These are phyloP conservation scores for Harpagoxenus sublaevis DNA, from an alignment of 2,888 invertebrate species.

Conservation along the genomic window DNA sequence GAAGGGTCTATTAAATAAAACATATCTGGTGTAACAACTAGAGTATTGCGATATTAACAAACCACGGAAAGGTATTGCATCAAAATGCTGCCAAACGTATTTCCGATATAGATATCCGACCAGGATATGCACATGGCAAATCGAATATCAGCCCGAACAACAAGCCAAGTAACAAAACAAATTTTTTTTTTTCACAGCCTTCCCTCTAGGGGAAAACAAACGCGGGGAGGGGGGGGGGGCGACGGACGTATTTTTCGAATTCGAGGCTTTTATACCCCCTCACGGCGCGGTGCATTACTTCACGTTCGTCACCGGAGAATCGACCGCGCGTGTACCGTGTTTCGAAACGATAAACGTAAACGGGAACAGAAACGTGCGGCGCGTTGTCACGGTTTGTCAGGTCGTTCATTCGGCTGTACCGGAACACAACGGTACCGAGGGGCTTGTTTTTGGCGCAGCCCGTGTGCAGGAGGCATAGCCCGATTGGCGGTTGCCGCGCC, in stretches of 20 bases:
- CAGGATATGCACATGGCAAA: neutral
- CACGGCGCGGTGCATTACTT: conserved; percentile 47
- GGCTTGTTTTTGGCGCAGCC: conserved; percentile 62
- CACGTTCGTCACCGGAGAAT: conserved; percentile 47
- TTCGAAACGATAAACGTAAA: conserved; percentile 66
- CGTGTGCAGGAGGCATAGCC: conserved; percentile 34
- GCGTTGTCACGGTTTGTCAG: conserved; percentile 60
- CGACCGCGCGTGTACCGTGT: conserved; percentile 46
- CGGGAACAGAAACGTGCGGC: conserved; percentile 19
- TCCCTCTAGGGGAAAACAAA: neutral
- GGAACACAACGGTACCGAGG: conserved; percentile 51
- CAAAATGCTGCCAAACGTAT: conserved; percentile 20
- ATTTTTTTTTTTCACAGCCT: conserved; percentile 8
- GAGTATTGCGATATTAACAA: neutral
- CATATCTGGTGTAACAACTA: neutral
- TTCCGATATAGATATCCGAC: conserved; percentile 35
- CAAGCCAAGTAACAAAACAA: conserved; percentile 42
- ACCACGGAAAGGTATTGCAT: conserved; percentile 5
- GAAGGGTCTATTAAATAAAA: conserved; percentile 33
- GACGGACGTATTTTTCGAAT: conserved; percentile 39
- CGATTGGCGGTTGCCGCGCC: conserved; percentile 19
- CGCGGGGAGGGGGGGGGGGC: too few species aligned
- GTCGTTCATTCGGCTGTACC: conserved; percentile 60
- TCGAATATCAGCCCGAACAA: conserved; percentile 28
- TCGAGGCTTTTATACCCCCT: conserved; percentile 33